phyloP scores from a whole-genome alignment of 2,797 vertebrate species.

The Gastrophryne carolinensis region DNA sequence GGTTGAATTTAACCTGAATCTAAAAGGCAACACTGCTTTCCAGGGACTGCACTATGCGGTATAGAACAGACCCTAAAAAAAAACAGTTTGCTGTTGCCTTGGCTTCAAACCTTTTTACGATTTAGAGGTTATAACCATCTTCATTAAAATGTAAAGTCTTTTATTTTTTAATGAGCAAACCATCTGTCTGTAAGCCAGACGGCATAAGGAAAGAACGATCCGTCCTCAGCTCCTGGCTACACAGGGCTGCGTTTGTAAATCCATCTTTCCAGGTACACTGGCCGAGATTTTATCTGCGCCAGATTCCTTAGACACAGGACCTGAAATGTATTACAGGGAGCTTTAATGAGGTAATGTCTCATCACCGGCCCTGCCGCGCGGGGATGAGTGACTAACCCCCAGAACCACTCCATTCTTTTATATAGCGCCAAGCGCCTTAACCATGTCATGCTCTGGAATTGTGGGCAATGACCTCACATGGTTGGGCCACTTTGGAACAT shows the following conservation, averaged over 20 bases:
- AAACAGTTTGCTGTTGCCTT: too few relatives aligned
- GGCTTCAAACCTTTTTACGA: too few relatives aligned
- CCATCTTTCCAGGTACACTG: neutral
- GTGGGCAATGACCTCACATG: conserved; percentile 19
- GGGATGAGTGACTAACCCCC: conserved; percentile 16
- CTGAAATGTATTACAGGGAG: neutral
- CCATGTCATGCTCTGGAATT: conserved; percentile 2
- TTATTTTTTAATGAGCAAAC: neutral
- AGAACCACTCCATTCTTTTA: conserved; percentile 8
- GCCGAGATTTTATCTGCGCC: neutral
- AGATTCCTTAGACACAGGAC: neutral
- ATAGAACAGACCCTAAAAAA: too few relatives aligned
- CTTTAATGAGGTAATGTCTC: conserved; percentile 20
- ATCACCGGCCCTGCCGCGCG: conserved; percentile 1
- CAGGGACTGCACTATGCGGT: too few relatives aligned
- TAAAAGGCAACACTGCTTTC: too few relatives aligned
- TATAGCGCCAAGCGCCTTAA: conserved; percentile 8
- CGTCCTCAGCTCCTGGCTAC: neutral
- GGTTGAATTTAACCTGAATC: too few relatives aligned
- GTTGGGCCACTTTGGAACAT: neutral
- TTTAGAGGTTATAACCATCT: too few relatives aligned
- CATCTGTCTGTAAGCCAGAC: neutral
- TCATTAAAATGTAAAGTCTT: neutral
- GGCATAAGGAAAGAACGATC: neutral
- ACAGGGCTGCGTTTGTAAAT: neutral